Evolutionary conservation across 2,113 vertebrate genomes (phyloP).

Genomic region (Laticauda colubrina): DNA sequence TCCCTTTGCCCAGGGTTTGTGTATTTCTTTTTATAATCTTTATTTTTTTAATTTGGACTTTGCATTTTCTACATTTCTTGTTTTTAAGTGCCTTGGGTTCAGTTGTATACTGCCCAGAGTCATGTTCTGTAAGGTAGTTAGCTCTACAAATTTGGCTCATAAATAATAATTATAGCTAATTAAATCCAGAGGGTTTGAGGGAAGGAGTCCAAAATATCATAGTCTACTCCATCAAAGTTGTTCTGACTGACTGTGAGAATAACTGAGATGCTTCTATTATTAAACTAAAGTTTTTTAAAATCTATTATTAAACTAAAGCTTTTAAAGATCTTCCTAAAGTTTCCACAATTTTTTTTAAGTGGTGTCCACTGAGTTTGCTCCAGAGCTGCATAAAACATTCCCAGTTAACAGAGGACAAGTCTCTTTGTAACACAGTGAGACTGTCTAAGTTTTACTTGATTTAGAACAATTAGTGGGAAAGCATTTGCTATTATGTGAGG

Average conservation of each 20-base stretch:
- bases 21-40: neutral
- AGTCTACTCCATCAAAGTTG: neutral
- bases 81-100: neutral
- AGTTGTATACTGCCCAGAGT: neutral
- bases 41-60: neutral
- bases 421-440: neutral
- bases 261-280: neutral
- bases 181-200: neutral
- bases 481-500: neutral
- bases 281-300: neutral
- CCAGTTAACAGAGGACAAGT: neutral
- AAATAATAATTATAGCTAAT: neutral
- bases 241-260: neutral
- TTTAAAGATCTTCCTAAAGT: neutral
- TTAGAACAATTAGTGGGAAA: neutral
- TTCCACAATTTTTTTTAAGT: neutral
- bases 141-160: neutral
- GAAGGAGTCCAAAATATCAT: neutral
- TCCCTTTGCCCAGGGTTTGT: neutral
- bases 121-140: neutral
- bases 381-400: neutral
- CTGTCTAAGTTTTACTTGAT: neutral
- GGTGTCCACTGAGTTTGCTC: neutral
- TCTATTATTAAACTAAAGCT: neutral
- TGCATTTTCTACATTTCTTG: neutral